Conservation (phyloP, 2,113 vertebrate genomes). For the Zapus hudsonius region DNA sequence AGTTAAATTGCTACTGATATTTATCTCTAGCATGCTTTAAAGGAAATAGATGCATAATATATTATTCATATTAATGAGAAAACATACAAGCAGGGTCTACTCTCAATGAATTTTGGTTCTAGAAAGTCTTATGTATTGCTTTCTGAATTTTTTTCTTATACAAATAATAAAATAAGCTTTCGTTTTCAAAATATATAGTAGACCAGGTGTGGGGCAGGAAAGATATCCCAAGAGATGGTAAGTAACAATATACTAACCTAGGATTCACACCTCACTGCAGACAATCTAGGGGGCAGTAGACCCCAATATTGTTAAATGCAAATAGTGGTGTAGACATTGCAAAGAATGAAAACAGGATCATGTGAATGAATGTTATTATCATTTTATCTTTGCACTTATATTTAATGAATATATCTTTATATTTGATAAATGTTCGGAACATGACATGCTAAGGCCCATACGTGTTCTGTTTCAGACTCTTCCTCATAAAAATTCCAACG, state of each 20-base stretch:
- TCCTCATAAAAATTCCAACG: background rate
- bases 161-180: constrained; percentile 41
- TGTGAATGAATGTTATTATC: constrained; percentile 34
- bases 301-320: background rate
- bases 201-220: background rate
- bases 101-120: constrained; percentile 2
- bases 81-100: background rate
- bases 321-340: background rate
- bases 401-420: background rate
- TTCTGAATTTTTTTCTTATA: constrained; percentile 27
- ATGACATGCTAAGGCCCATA: background rate
- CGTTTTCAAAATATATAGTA: background rate
- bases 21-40: constrained; percentile 22
- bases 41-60: background rate
- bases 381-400: constrained; percentile 46
- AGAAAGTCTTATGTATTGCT: background rate
- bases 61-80: background rate
- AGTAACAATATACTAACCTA: background rate
- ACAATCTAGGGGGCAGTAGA: background rate
- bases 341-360: constrained; percentile 17
- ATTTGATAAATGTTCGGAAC: constrained; percentile 19
- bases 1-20: constrained; percentile 5
- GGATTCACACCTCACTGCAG: constrained; percentile 6
- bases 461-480: background rate
- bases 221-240: background rate